phyloP scores from a whole-genome alignment of 2,797 vertebrate species.

The Corythornis leucogaster region DNA sequence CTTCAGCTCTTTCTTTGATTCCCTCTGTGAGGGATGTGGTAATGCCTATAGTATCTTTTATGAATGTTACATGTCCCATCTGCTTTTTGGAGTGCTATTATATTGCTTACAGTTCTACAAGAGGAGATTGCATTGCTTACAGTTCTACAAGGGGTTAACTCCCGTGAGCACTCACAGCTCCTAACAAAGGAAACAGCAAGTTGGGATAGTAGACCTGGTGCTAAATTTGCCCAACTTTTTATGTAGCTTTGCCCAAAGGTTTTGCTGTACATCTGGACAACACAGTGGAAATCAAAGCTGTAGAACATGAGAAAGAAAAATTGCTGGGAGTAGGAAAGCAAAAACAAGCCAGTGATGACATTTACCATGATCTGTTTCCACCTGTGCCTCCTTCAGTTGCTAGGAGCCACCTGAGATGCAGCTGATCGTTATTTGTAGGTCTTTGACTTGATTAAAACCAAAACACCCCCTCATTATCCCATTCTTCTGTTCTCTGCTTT shows the following conservation, averaged over 20 bases:
- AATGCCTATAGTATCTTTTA: conserved; percentile 18
- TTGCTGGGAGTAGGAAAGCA: background rate
- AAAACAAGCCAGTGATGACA: background rate
- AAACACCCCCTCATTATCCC: background rate
- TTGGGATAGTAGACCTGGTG: background rate
- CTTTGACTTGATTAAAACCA: background rate
- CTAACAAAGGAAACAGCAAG: background rate
- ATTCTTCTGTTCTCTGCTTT: background rate
- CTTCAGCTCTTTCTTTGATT: conserved; percentile 28
- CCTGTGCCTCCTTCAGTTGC: background rate
- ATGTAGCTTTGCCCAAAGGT: background rate
- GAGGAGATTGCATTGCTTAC: background rate
- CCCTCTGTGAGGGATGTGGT: background rate
- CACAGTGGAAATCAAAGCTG: background rate
- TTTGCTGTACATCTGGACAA: background rate
- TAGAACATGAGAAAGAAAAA: background rate
- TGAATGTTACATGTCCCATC: conserved; percentile 17
- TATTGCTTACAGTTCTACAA: background rate
- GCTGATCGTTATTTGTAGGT: background rate
- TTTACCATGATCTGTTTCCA: background rate
- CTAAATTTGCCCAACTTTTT: background rate
- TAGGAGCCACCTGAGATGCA: background rate
- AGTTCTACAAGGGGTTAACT: conserved; percentile 7
- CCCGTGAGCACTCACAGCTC: background rate
- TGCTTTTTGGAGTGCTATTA: background rate